Conservation (phyloP, 2,888 invertebrate species). For the Parascotia fuliginaria region DNA sequence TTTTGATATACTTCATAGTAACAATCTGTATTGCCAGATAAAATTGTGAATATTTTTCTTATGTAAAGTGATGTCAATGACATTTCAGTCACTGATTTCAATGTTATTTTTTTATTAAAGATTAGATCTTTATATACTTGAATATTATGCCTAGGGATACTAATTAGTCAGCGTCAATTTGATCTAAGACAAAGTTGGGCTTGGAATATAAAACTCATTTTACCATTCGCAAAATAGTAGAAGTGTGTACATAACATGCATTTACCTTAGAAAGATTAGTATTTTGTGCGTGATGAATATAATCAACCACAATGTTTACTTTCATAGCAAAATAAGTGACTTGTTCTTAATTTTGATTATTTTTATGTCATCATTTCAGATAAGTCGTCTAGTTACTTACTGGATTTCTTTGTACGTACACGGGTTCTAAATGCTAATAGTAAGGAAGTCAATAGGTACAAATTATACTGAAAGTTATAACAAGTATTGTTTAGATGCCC, state of each 20-base stretch:
- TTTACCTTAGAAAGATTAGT: constrained; percentile 78
- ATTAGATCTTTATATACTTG: constrained; percentile 79
- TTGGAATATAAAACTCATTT: constrained; percentile 63
- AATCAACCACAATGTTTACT: constrained; percentile 73
- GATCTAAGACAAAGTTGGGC: constrained; percentile 65
- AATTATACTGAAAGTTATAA: constrained; percentile 61
- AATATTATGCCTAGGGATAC: constrained; percentile 78
- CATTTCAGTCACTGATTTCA: constrained; percentile 82
- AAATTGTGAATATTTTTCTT: constrained; percentile 86
- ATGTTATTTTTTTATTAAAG: constrained; percentile 80
- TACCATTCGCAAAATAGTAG: constrained; percentile 69
- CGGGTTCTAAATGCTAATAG: constrained; percentile 73
- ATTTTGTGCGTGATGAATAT: constrained; percentile 73
- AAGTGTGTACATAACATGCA: constrained; percentile 80
- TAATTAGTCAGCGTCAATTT: constrained; percentile 70
- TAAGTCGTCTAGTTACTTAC: constrained; percentile 73
- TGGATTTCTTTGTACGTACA: constrained; percentile 81
- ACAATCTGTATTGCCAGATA: constrained; percentile 86
- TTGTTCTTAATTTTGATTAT: constrained; percentile 75
- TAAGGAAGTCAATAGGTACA: constrained; percentile 75
- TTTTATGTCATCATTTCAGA: constrained; percentile 74
- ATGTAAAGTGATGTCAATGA: constrained; percentile 80
- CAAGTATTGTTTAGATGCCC: constrained; percentile 73
- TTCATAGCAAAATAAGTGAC: constrained; percentile 78
- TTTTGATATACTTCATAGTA: constrained; percentile 78